These are phyloP conservation scores for Cotesia chilonis DNA, from an alignment of 1,140 invertebrate species.

Conservation along the genomic window DNA sequence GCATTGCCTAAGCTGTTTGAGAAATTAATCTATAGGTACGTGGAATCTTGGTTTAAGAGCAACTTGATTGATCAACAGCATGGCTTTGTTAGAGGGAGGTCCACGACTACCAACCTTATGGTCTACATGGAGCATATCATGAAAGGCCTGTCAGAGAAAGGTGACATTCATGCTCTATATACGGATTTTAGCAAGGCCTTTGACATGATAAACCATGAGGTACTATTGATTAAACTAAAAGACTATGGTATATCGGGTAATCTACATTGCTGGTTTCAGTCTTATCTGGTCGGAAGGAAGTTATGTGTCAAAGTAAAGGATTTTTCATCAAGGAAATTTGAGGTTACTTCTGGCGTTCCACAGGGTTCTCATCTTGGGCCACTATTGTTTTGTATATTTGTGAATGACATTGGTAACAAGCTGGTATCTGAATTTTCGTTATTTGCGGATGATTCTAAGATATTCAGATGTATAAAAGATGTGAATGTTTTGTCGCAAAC, in stretches of 20 bases:
- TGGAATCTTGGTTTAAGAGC: not conserved
- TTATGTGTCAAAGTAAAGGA: not conserved
- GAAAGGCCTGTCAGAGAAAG: not conserved
- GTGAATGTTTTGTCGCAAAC: no score
- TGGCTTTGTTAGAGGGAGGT: not conserved
- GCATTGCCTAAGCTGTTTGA: not conserved
- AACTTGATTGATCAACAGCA: not conserved
- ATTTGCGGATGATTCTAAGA: no score
- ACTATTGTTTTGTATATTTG: no score
- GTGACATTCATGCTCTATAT: not conserved
- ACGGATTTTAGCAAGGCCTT: not conserved
- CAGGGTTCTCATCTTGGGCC: conserved; percentile 4
- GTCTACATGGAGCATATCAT: not conserved
- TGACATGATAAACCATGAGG: not conserved
- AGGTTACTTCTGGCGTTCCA: not conserved
- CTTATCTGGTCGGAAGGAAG: not conserved
- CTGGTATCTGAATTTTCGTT: no score
- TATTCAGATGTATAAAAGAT: no score
- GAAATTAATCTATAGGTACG: not conserved
- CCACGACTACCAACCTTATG: not conserved
- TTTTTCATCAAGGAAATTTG: not conserved
- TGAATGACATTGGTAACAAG: no score
- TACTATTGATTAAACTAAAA: not conserved
- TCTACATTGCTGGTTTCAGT: not conserved
- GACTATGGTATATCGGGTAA: not conserved